A percentile compares a stretch with the other conserved stretches of the same genome.
Conservation (phyloP, 2,113 vertebrate genomes). For the Kryptolebias marmoratus region DNA sequence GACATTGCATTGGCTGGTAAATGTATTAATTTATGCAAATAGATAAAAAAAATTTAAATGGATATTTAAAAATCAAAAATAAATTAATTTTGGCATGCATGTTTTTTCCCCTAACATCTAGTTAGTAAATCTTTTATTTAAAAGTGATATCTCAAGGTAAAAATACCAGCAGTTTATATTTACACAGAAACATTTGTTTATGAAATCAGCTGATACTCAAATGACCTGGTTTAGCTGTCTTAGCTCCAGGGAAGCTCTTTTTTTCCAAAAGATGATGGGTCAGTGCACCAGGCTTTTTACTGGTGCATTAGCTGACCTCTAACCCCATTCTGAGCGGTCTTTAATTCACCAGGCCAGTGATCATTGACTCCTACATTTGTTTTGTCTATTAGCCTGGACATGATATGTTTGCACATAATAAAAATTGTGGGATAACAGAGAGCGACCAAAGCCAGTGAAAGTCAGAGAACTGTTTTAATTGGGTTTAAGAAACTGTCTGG, state of each 20-base stretch:
- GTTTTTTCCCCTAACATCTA: fast-evolving
- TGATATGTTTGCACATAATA: slow-evolving; percentile 7
- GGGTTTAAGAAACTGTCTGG: slow-evolving; percentile 50
- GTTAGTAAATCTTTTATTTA: not conserved
- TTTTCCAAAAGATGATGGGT: slow-evolving; percentile 34
- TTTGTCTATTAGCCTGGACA: slow-evolving; percentile 5
- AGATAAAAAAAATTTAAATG: too few relatives aligned
- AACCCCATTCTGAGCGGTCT: slow-evolving; percentile 38
- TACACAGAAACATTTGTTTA: not conserved
- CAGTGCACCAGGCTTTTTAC: slow-evolving; percentile 43
- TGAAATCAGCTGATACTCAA: slow-evolving; percentile 3
- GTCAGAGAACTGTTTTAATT: slow-evolving; percentile 60
- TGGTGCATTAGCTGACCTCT: slow-evolving; percentile 37
- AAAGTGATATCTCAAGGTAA: not conserved
- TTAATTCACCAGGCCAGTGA: slow-evolving; percentile 52
- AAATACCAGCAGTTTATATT: not conserved
- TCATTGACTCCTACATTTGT: slow-evolving; percentile 42
- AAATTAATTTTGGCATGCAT: too few relatives aligned
- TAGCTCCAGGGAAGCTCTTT: slow-evolving; percentile 35
- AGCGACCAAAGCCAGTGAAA: slow-evolving; percentile 7
- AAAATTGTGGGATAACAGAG: not conserved
- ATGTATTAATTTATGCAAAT: too few relatives aligned
- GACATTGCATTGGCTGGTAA: too few relatives aligned
- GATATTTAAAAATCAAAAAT: too few relatives aligned
- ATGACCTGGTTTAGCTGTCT: slow-evolving; percentile 43